Evolutionary conservation across 2,888 invertebrate genomes (phyloP), one percentile per base, ranked within the genome.

Genomic region (Cosmia pyralina): DNA sequence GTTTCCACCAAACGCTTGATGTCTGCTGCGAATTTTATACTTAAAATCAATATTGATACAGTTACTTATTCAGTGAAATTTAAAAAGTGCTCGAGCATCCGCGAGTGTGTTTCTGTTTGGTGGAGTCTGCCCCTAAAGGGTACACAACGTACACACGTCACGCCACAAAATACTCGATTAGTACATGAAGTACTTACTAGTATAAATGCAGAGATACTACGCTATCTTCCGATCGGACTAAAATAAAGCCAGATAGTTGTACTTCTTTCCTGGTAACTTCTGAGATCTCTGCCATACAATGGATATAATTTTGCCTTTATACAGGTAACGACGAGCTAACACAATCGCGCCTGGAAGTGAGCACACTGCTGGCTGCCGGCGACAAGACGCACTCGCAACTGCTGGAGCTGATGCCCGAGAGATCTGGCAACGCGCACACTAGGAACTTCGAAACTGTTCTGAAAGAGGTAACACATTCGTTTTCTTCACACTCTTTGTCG

Each of bases 351-450:
- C 96, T 99, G 82, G 99, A 99, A 96, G 99, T 99, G 97, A 98
- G 99, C 77, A 98, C 99, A 1, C 95, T 99, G 66, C 96, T 99
- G 64, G 99, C 99, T 85, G 99, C 99, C 92, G 98, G 98, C 52
- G 99, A 99, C 94, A 98, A 99, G 93, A 99, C 99, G 0, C 99
- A 99, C 96, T 99, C 99, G 83, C 99, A 99, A 92, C 96, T 99
- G 63, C 97, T 99, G 94, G 99, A 99, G 93, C 96, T 98, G 74
- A 98, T 99, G 98, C 99, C 99, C 0, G 99, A 99, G 95, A 97
- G 99, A 38, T 99, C 99, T 82, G 99, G 99, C n/a, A 98, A 98
- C 88, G 98, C 98, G 34, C 98, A 98, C 92, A 98, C 98, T 63
- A 97, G 98, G 89, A 98, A 98, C 94, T 99, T 99, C 90, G 99